A percentile compares a stretch with the other conserved stretches of the same genome.
Conservation (phyloP, 2,797 vertebrate species). For the Xiphorhynchus erythropygius region DNA sequence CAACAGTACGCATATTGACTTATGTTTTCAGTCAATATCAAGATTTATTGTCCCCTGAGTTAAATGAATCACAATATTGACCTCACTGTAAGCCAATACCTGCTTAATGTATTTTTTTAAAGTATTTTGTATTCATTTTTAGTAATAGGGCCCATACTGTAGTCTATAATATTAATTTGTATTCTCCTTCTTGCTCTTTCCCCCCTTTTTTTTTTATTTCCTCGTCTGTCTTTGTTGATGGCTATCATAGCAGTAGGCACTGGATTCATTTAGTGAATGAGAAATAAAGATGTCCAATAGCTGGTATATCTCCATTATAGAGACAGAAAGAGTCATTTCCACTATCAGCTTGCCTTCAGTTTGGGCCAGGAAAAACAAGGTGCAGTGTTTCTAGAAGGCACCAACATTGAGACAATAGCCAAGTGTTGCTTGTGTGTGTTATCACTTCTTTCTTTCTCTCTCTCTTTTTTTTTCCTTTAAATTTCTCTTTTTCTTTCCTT, state of each 20-base stretch:
- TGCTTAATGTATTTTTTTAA: conserved; percentile 78
- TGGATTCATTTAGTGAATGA: conserved; percentile 51
- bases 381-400: neutral
- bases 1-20: conserved; percentile 79
- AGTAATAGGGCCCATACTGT: conserved; percentile 74
- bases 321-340: conserved; percentile 46
- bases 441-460: neutral
- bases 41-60: conserved; percentile 80
- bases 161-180: conserved; percentile 72
- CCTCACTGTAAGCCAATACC: conserved; percentile 78
- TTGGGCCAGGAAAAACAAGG: neutral
- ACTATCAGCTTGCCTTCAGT: neutral
- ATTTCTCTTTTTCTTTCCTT: neutral
- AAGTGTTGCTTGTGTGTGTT: neutral
- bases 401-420: neutral
- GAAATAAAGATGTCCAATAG: conserved; percentile 38
- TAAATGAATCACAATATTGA: conserved; percentile 84
- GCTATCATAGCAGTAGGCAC: conserved; percentile 51
- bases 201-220: conserved; percentile 54
- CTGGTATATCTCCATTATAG: conserved; percentile 16
- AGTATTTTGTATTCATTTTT: conserved; percentile 82
- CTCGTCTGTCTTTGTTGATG: conserved; percentile 65
- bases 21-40: conserved; percentile 81
- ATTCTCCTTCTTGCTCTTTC: conserved; percentile 67
- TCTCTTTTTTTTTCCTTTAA: neutral